Conservation (phyloP, 2,797 vertebrate genomes). For the Antennarius maculatus region DNA sequence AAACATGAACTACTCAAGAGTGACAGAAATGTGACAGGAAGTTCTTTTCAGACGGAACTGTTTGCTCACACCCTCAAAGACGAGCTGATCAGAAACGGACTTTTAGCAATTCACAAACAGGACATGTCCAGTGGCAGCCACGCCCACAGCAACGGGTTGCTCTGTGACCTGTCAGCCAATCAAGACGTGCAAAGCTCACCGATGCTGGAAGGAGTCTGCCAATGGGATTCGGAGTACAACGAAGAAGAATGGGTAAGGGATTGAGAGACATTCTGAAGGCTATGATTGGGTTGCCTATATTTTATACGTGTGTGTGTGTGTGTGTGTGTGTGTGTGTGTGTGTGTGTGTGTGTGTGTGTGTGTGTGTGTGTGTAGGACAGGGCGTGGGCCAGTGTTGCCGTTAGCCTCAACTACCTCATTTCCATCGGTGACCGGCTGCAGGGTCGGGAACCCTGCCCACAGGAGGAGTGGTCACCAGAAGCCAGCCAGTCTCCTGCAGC, state of each 20-base stretch:
- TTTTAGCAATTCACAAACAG: conserved; percentile 86
- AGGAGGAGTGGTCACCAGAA: conserved; percentile 35
- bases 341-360: too few relatives aligned
- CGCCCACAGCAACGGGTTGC: conserved; percentile 65
- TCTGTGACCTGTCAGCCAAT: conserved; percentile 39
- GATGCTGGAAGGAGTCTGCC: conserved; percentile 79
- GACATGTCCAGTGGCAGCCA: conserved; percentile 74
- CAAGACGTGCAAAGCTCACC: conserved; percentile 52
- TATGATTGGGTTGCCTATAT: rapidly evolving
- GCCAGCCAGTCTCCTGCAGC: conserved; percentile 9
- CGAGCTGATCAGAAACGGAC: conserved; percentile 89
- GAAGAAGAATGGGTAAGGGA: conserved; percentile 94
- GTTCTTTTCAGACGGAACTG: conserved; percentile 82
- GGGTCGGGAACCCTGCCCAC: conserved; percentile 73
- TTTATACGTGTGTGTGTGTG: conserved; percentile 48
- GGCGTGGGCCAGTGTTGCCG: conserved; percentile 89
- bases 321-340: too few relatives aligned
- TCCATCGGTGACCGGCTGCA: conserved; percentile 89
- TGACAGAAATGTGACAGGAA: not conserved
- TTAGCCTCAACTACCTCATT: conserved; percentile 90
- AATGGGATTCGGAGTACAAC: conserved; percentile 84
- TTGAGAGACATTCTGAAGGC: conserved; percentile 6
- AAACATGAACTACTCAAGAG: rapidly evolving
- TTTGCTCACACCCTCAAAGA: conserved; percentile 94
- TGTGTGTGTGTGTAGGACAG: conserved; percentile 85